Percentiles rank a stretch among this genome's conserved stretches.
Evolutionary conservation across 92 coral and sea anemone genomes (phyloP).

Genomic region (Galaxea fascicularis): DNA sequence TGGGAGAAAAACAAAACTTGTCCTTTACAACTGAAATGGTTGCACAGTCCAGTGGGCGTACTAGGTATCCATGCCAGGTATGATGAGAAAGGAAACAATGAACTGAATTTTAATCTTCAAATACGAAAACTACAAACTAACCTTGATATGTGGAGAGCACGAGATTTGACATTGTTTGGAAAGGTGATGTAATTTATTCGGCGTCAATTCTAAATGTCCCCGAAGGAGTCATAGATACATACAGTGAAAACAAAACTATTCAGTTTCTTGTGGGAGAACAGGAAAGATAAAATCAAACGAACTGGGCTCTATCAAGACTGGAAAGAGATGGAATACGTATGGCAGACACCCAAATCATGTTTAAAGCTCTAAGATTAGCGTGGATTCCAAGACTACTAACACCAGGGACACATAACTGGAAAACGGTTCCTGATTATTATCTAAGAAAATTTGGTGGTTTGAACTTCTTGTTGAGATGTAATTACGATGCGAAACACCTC

Average conservation of each 20-base stretch:
- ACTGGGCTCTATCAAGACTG: background rate
- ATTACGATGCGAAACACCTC: background rate
- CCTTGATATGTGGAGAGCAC: background rate
- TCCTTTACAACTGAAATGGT: slow-evolving; percentile 16
- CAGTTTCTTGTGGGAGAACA: background rate
- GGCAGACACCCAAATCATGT: background rate
- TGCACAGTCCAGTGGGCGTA: background rate
- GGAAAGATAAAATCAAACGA: background rate
- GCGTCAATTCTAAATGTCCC: background rate
- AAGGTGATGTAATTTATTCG: background rate
- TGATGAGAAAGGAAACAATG: slow-evolving; percentile 10
- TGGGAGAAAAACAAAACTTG: background rate
- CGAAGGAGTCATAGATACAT: background rate
- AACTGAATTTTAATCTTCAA: background rate
- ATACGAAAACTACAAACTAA: background rate
- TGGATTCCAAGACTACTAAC: background rate
- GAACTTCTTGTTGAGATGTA: background rate
- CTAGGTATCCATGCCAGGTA: slow-evolving; percentile 20
- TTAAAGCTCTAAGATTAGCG: background rate
- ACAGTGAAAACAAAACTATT: background rate
- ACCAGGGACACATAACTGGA: background rate
- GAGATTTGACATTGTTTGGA: background rate
- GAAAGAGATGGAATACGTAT: background rate
- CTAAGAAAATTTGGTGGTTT: background rate
- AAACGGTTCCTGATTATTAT: background rate